Percentiles rank a stretch among this genome's conserved stretches.
These are phyloP conservation scores for Macrocentrus cingulum DNA, from an alignment of 1,140 invertebrate genomes.

Conservation along the genomic window DNA sequence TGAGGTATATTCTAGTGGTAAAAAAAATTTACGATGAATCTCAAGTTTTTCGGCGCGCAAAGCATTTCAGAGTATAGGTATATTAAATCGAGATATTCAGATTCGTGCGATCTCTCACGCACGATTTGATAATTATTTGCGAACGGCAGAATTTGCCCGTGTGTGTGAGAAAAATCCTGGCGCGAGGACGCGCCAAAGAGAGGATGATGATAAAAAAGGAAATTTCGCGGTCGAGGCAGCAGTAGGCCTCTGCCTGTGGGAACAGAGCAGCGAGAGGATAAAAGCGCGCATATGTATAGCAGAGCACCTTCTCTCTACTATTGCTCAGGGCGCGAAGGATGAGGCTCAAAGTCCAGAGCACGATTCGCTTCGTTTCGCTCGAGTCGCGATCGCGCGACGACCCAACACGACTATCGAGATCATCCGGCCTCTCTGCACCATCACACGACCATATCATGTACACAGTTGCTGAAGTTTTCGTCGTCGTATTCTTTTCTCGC, in stretches of 20 bases:
- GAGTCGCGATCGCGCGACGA: conserved; percentile 29
- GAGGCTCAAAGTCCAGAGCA: conserved; percentile 31
- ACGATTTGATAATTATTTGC: conserved; percentile 12
- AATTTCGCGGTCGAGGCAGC: conserved; percentile 19
- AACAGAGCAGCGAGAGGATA: conserved; percentile 26
- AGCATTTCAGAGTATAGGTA: too few species aligned
- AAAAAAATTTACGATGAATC: too few species aligned
- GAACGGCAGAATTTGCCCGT: conserved; percentile 12
- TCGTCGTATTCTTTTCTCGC: not conserved
- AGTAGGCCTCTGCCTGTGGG: conserved; percentile 23
- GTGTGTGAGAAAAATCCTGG: not conserved
- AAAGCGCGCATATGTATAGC: conserved; percentile 21
- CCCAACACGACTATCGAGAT: conserved; percentile 29
- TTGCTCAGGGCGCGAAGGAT: conserved; percentile 20
- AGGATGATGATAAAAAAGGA: conserved; percentile 21
- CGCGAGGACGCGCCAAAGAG: not conserved
- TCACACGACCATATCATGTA: conserved; percentile 7
- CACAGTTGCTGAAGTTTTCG: not conserved
- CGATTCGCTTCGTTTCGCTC: conserved; percentile 43
- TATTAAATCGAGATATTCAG: too few species aligned
- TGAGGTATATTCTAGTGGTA: too few species aligned
- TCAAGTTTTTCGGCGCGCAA: too few species aligned
- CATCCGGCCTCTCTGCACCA: conserved; percentile 31
- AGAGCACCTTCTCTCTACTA: conserved; percentile 30
- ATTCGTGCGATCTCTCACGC: conserved; percentile 7